Percentiles rank a stretch among this genome's conserved stretches.
Conservation (phyloP, 2,797 vertebrate genomes). For the Cryptoprocta ferox region DNA sequence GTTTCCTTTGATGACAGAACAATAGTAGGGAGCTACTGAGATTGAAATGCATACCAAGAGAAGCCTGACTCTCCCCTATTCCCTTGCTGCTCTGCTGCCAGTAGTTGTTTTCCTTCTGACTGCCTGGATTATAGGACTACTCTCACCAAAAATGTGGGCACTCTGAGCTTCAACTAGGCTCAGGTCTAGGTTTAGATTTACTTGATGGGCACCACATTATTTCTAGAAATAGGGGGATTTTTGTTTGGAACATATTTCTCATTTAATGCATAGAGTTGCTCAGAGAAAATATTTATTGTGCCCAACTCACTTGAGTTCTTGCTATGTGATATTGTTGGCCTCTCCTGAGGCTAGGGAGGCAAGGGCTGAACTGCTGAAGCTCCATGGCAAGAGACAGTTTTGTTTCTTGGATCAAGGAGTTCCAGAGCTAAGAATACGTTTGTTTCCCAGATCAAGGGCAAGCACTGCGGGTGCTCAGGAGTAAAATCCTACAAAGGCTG, state of each 20-base stretch:
- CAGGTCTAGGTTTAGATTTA: background rate
- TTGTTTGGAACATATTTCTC: background rate
- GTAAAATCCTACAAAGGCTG: conserved; percentile 48
- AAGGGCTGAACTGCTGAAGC: background rate
- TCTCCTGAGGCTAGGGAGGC: conserved; percentile 32
- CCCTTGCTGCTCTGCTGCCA: too few species aligned
- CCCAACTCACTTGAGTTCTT: background rate
- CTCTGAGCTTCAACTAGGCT: background rate
- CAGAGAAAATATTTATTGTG: conserved; percentile 47
- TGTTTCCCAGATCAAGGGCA: conserved; percentile 81
- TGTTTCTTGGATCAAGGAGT: conserved; percentile 61
- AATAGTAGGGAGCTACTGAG: too few species aligned
- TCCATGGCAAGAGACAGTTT: conserved; percentile 54
- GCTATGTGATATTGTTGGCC: background rate
- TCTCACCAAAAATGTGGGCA: background rate
- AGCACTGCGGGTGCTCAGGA: conserved; percentile 56
- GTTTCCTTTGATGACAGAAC: background rate
- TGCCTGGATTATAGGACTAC: background rate
- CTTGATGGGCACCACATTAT: background rate
- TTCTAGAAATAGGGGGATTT: background rate
- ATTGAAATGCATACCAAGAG: background rate
- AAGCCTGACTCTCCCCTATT: background rate
- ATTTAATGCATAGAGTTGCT: background rate
- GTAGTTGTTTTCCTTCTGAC: background rate
- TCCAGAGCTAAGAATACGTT: conserved; percentile 70